phyloP scores from a whole-genome alignment of 1,140 invertebrate genomes.

The Monomorium pharaonis region DNA sequence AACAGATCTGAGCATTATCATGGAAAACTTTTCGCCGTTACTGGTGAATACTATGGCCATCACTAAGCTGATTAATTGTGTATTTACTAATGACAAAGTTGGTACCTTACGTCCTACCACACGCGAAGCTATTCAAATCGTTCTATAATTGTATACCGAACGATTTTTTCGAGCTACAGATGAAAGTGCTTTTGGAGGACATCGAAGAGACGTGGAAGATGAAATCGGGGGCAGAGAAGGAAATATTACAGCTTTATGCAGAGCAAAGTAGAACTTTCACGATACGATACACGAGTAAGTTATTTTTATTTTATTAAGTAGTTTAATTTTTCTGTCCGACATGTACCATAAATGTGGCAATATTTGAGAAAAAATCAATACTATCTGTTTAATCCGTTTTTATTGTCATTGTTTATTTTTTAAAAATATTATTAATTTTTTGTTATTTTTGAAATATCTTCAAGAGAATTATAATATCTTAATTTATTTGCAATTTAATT shows the following conservation, averaged over 20 bases:
- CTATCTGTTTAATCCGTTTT: neutral
- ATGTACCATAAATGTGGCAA: neutral
- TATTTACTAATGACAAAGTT: constrained; percentile 26
- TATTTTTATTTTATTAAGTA: neutral
- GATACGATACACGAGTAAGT: constrained; percentile 2
- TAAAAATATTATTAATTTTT: neutral
- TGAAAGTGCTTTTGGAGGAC: neutral
- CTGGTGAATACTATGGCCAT: neutral
- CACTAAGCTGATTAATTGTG: constrained; percentile 16
- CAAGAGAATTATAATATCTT: neutral
- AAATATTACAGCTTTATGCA: constrained; percentile 23
- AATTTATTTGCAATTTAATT: no score
- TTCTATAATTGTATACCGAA: constrained; percentile 8
- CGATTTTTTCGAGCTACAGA: constrained; percentile 12
- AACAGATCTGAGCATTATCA: constrained; percentile 14
- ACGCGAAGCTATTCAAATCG: neutral
- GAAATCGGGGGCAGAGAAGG: neutral
- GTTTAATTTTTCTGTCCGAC: neutral
- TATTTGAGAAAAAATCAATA: neutral
- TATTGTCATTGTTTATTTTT: neutral
- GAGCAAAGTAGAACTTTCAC: neutral
- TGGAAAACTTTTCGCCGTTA: neutral
- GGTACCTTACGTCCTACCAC: neutral
- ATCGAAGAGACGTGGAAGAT: constrained; percentile 1
- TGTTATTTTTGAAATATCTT: neutral